Evolutionary conservation across 2,113 vertebrate genomes (phyloP).

Genomic region (Acrocephalus kingi): DNA sequence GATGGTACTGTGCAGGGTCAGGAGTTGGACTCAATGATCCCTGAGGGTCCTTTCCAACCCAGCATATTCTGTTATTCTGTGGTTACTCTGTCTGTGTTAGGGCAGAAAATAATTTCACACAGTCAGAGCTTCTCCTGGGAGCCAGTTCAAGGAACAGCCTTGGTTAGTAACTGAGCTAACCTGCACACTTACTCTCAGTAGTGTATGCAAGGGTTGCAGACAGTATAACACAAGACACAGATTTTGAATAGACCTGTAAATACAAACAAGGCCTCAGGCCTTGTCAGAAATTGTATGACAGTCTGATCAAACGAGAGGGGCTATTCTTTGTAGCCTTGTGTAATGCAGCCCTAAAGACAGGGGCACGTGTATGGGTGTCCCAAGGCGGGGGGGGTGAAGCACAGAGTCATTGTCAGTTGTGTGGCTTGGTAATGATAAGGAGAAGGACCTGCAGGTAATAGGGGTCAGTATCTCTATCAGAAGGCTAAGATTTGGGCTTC

Average conservation of each 20-base stretch:
- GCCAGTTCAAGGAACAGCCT: background rate
- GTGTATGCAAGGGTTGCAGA: background rate
- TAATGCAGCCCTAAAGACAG: background rate
- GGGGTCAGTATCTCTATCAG: background rate
- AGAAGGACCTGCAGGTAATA: background rate
- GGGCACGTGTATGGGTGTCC: fast-evolving
- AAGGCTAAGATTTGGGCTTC: background rate
- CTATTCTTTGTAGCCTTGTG: background rate
- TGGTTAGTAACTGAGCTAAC: background rate
- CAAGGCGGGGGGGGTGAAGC: background rate
- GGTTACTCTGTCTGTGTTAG: background rate
- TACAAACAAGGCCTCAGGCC: background rate
- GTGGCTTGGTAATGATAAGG: background rate
- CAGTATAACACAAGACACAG: background rate
- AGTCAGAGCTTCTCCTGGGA: background rate
- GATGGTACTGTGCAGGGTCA: too few species aligned
- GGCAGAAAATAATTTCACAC: background rate
- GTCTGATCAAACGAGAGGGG: background rate
- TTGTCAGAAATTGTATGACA: background rate
- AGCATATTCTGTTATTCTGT: background rate
- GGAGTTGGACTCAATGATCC: background rate
- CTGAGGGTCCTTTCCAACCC: background rate
- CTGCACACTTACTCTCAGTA: background rate
- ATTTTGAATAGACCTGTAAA: background rate
- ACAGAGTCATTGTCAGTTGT: background rate